Evolutionary conservation across 2,888 invertebrate genomes (phyloP).

Genomic region (Hirudinaria manillensis): DNA sequence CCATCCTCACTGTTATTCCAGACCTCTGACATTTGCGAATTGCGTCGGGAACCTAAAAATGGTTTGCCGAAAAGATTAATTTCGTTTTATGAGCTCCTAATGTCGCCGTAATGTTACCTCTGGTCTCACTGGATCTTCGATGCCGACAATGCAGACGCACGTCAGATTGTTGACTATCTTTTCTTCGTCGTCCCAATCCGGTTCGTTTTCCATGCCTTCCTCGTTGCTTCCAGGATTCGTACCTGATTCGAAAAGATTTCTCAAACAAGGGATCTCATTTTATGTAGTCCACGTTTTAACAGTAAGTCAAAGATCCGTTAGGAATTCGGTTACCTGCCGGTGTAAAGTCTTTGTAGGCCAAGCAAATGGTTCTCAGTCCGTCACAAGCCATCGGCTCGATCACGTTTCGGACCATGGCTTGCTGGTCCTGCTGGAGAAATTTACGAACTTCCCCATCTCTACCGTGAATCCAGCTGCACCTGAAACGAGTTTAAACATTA

Average conservation of each 20-base stretch:
- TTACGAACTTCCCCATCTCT: conserved; percentile 75
- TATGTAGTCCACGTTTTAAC: background rate
- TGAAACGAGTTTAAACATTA: conserved; percentile 33
- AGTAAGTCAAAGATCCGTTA: background rate
- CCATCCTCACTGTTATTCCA: conserved; percentile 98
- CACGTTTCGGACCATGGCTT: conserved; percentile 80
- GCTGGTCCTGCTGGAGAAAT: conserved; percentile 87
- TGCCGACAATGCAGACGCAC: conserved; percentile 90
- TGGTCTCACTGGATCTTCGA: conserved; percentile 90
- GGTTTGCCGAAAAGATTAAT: background rate
- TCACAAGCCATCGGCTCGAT: conserved; percentile 98
- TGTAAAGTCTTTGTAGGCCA: conserved; percentile 90
- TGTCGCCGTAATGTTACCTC: conserved; percentile 31
- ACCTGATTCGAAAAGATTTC: conserved; percentile 39
- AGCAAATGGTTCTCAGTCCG: conserved; percentile 87
- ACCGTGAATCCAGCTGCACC: conserved; percentile 49
- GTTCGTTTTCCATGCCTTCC: conserved; percentile 54
- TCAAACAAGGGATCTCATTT: background rate
- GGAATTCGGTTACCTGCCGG: conserved; percentile 54
- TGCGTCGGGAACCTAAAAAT: conserved; percentile 72
- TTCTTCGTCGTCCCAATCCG: conserved; percentile 87
- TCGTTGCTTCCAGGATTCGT: conserved; percentile 79
- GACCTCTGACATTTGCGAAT: conserved; percentile 92
- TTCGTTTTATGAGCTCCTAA: background rate
- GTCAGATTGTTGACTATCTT: conserved; percentile 85